These are phyloP conservation scores for Lamellibrachia columna DNA, from an alignment of 2,888 invertebrate species.

Conservation along the genomic window DNA sequence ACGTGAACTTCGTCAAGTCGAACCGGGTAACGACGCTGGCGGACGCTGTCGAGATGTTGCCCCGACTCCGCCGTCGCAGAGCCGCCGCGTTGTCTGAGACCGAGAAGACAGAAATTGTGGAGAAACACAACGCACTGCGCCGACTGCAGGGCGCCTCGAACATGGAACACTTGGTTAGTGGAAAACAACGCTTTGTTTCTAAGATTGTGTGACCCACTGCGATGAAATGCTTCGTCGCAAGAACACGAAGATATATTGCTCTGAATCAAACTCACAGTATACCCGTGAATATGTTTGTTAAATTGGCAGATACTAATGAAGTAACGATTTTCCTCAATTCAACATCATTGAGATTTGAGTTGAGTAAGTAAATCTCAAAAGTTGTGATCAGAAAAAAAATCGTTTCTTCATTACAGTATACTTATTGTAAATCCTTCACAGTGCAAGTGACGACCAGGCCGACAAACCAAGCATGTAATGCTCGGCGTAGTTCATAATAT, in stretches of 20 bases:
- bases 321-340: too few species aligned
- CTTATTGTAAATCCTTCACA: too few species aligned
- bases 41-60: neutral
- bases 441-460: too few species aligned
- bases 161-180: constrained; percentile 16
- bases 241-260: neutral
- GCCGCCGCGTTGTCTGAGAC: neutral
- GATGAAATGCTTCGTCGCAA: neutral
- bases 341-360: too few species aligned
- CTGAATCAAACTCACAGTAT: neutral
- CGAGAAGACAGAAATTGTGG: neutral
- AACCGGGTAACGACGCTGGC: neutral
- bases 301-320: too few species aligned
- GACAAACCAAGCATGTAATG: too few species aligned
- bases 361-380: too few species aligned
- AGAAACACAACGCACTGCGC: neutral
- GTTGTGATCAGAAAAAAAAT: too few species aligned
- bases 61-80: neutral
- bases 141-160: neutral
- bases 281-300: too few species aligned
- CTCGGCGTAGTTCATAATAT: too few species aligned
- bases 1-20: neutral
- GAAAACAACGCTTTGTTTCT: neutral
- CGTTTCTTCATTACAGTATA: too few species aligned
- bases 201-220: neutral